phyloP scores from a whole-genome alignment of 2,888 invertebrate species.

The Helobdella robusta region DNA sequence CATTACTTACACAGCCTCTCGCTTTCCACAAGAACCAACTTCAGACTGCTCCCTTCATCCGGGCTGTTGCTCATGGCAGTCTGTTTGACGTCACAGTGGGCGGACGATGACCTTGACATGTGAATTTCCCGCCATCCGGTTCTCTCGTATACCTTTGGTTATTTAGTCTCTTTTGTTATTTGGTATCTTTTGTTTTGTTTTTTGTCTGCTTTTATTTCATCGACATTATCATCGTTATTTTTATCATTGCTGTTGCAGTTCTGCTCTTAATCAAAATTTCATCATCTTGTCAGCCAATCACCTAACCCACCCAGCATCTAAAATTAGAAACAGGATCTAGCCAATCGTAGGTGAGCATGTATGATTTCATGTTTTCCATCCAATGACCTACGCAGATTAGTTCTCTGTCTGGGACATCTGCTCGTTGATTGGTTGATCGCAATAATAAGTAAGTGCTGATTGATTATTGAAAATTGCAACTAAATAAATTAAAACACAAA shows the following conservation, averaged over 20 bases:
- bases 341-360: conserved; percentile 86
- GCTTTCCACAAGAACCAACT: conserved; percentile 78
- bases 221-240: too few species aligned
- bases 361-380: conserved; percentile 93
- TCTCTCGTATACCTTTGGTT: conserved; percentile 70
- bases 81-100: conserved; percentile 79
- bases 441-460: too few species aligned
- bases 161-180: too few species aligned
- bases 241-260: too few species aligned
- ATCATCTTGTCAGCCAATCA: too few species aligned
- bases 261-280: too few species aligned
- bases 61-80: conserved; percentile 78
- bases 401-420: conserved; percentile 81
- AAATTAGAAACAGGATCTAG: conserved; percentile 88
- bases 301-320: conserved; percentile 75
- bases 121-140: conserved; percentile 78
- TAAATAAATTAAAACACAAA: too few species aligned
- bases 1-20: conserved; percentile 68
- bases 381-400: conserved; percentile 94
- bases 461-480: too few species aligned
- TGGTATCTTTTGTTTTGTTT: too few species aligned
- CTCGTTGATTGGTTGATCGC: too few species aligned
- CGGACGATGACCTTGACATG: conserved; percentile 74
- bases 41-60: conserved; percentile 70
- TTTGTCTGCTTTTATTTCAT: too few species aligned